Percentiles rank a stretch among this genome's conserved stretches.
phyloP scores from a whole-genome alignment of 2,888 invertebrate species.

The Synergus laeviventris region DNA sequence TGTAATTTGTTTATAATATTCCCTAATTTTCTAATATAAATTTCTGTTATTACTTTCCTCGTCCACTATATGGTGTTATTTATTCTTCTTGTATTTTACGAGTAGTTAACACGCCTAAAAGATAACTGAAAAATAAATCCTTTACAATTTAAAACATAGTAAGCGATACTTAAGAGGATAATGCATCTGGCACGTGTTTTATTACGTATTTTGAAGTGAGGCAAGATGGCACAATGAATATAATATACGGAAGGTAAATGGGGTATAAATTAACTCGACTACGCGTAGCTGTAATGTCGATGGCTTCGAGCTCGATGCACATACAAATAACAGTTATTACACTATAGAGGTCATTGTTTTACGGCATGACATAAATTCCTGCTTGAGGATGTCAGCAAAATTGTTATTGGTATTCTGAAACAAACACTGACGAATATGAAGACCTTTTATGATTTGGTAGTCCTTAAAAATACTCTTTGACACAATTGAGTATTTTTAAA shows the following conservation, averaged over 20 bases:
- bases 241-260: slow-evolving; percentile 8
- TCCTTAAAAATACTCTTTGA: slow-evolving; percentile 20
- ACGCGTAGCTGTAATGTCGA: slow-evolving; percentile 22
- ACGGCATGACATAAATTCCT: slow-evolving; percentile 49
- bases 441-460: slow-evolving; percentile 43
- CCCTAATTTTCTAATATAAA: neutral
- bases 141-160: neutral
- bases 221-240: slow-evolving; percentile 8
- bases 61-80: neutral
- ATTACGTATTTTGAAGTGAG: slow-evolving; percentile 22
- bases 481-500: slow-evolving; percentile 4
- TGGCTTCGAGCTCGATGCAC: slow-evolving; percentile 16
- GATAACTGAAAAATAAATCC: neutral
- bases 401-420: slow-evolving; percentile 30
- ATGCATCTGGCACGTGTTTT: slow-evolving; percentile 13
- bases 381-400: slow-evolving; percentile 12
- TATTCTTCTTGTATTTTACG: neutral
- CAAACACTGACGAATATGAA: neutral
- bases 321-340: slow-evolving; percentile 45
- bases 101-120: neutral
- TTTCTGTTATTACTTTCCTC: neutral
- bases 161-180: neutral
- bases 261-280: slow-evolving; percentile 37
- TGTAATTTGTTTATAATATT: neutral
- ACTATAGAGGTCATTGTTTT: slow-evolving; percentile 50